Conservation (phyloP, 2,797 vertebrate species). For the Dicrostonyx torquatus region DNA sequence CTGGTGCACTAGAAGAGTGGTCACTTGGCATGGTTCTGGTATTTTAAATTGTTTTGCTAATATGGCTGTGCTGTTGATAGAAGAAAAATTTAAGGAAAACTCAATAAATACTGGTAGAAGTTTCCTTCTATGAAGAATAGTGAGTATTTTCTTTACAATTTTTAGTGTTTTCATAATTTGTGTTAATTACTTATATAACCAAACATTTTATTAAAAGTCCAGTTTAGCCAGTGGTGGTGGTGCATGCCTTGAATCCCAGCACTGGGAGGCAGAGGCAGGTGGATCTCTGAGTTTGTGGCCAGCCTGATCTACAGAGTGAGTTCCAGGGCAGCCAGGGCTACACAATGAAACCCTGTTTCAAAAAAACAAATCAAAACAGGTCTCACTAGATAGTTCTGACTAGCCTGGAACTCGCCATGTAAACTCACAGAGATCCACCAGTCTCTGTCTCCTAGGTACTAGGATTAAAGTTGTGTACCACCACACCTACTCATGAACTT, state of each 20-base stretch:
- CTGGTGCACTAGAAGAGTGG: background rate
- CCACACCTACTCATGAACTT: background rate
- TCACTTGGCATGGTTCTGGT: background rate
- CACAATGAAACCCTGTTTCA: background rate
- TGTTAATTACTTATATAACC: slow-evolving; percentile 38
- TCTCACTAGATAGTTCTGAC: background rate
- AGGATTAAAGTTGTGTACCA: background rate
- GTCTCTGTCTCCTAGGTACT: background rate
- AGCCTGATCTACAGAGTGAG: background rate
- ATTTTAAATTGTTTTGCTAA: slow-evolving; percentile 29
- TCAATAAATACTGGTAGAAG: slow-evolving; percentile 34
- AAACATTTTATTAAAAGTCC: slow-evolving; percentile 11
- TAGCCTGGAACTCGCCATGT: background rate
- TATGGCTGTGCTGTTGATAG: background rate
- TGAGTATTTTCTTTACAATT: slow-evolving; percentile 29
- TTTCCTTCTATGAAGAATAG: slow-evolving; percentile 57
- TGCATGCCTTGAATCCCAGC: background rate
- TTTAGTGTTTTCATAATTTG: slow-evolving; percentile 45
- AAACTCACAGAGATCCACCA: background rate
- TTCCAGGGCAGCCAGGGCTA: background rate
- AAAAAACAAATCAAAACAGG: background rate
- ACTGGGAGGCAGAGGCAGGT: background rate
- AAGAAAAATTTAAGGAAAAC: slow-evolving; percentile 54
- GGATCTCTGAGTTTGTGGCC: background rate
- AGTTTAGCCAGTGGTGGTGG: background rate